A percentile compares a stretch with the other conserved stretches of the same genome.
phyloP scores from a whole-genome alignment of 2,888 invertebrate species.

The Allolobophora icterica region DNA sequence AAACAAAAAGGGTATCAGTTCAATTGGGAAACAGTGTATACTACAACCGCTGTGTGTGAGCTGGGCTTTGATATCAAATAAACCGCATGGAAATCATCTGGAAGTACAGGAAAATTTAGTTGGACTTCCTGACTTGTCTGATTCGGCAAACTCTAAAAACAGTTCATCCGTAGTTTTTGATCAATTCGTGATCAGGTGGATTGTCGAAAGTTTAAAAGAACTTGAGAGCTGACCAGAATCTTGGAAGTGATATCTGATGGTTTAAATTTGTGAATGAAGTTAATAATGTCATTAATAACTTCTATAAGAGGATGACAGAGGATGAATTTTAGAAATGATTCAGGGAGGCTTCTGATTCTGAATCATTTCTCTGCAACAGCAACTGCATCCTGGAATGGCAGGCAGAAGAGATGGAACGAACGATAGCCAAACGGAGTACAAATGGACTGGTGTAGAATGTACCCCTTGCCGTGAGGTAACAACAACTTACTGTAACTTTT shows the following conservation, averaged over 20 bases:
- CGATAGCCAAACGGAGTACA: background rate
- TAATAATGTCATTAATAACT: background rate
- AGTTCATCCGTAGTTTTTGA: too few species aligned
- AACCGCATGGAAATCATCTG: background rate
- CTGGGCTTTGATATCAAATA: background rate
- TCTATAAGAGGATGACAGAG: background rate
- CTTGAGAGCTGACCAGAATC: too few species aligned
- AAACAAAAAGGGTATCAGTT: too few species aligned
- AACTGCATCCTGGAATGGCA: background rate
- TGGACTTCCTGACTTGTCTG: too few species aligned
- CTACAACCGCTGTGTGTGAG: background rate
- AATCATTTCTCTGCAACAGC: background rate
- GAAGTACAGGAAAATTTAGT: too few species aligned
- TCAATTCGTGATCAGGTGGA: background rate
- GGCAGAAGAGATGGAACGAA: background rate
- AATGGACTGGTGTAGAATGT: background rate
- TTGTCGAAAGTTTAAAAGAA: background rate
- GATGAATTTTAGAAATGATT: background rate
- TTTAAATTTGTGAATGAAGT: background rate
- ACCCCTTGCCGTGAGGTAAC: background rate
- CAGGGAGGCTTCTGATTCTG: background rate
- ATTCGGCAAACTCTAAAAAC: too few species aligned
- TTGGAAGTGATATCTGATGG: background rate
- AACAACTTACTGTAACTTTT: background rate
- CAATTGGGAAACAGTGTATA: too few species aligned